phyloP scores from a whole-genome alignment of 2,797 vertebrate genomes.

The Ara ararauna region DNA sequence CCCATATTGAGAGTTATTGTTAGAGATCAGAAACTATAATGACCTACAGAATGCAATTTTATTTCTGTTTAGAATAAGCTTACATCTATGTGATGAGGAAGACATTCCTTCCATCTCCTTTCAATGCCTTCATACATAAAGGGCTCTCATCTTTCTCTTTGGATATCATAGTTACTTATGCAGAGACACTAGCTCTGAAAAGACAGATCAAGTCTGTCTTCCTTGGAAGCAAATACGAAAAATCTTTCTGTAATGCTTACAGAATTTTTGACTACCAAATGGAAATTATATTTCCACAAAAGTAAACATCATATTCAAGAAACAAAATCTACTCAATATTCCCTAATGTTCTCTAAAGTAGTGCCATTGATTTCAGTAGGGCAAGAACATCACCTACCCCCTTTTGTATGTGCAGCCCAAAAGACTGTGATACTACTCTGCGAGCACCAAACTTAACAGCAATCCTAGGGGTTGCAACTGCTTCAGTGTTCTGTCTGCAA shows the following conservation, averaged over 20 bases:
- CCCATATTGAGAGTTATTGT: neutral
- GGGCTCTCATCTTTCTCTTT: neutral
- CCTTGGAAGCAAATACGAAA: neutral
- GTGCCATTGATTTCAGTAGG: neutral
- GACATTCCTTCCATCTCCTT: neutral
- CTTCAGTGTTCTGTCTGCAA: neutral
- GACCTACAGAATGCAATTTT: neutral
- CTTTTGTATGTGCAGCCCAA: neutral
- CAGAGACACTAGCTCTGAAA: neutral
- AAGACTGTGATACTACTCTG: neutral
- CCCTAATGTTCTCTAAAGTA: neutral
- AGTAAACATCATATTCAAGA: neutral
- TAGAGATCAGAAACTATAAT: neutral
- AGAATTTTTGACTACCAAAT: neutral
- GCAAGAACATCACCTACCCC: neutral
- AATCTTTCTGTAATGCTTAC: neutral
- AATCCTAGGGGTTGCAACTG: neutral
- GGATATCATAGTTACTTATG: neutral
- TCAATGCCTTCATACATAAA: neutral
- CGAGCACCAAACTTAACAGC: neutral
- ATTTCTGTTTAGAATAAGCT: neutral
- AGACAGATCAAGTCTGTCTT: neutral
- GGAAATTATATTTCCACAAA: neutral
- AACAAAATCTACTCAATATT: neutral
- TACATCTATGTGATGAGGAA: neutral